phyloP scores from a whole-genome alignment of 1,140 invertebrate genomes.

The Pararge aegeria region DNA sequence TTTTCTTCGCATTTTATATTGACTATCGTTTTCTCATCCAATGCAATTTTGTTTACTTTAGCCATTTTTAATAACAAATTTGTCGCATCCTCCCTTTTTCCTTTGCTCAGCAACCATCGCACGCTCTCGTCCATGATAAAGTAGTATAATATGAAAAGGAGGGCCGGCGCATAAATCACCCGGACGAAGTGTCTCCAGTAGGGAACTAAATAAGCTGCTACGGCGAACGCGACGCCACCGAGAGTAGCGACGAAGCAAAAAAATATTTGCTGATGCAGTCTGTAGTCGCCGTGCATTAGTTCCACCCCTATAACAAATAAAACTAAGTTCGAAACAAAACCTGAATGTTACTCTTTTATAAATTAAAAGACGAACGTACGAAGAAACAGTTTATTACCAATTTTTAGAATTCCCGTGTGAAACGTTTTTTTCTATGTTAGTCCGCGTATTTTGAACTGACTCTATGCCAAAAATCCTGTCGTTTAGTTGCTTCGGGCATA shows the following conservation, averaged over 20 bases:
- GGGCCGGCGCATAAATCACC: conserved; percentile 45
- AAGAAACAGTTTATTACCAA: no score
- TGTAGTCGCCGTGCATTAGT: conserved; percentile 40
- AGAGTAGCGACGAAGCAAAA: conserved; percentile 32
- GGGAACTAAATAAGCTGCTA: conserved; percentile 41
- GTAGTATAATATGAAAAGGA: conserved; percentile 46
- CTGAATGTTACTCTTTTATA: no score
- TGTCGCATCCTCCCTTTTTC: conserved; percentile 44
- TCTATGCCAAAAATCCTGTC: no score
- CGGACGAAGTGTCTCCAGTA: conserved; percentile 55
- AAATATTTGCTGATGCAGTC: conserved; percentile 37
- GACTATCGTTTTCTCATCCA: conserved; percentile 35
- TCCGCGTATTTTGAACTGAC: no score
- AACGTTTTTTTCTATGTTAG: no score
- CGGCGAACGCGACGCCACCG: conserved; percentile 40
- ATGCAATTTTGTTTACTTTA: conserved; percentile 38
- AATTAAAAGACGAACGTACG: no score
- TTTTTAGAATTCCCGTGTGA: no score
- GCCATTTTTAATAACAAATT: conserved; percentile 49
- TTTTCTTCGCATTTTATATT: conserved; percentile 43
- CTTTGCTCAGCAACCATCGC: conserved; percentile 85
- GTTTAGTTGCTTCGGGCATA: no score
- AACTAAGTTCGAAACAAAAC: not conserved
- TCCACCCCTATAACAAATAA: conserved; percentile 48
- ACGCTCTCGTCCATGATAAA: conserved; percentile 56